Base-by-base conservation (phyloP, 2,797 vertebrate genomes). In the Notoglanidium macrostoma region DNA sequence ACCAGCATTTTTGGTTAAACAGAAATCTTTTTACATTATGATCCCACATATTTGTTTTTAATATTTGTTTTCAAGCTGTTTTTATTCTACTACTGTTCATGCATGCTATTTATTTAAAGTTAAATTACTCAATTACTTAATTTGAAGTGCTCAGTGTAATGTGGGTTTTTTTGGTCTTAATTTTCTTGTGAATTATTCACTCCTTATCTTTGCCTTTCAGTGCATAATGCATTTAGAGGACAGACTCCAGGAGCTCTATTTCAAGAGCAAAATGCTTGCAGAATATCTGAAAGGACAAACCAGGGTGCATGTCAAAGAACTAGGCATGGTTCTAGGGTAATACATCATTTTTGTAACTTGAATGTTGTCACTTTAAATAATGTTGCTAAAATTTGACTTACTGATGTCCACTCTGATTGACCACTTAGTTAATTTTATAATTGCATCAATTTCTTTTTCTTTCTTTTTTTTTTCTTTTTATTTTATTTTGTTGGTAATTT, bases 151-250 rank as follows among this genome's bases (percentile, higher is more conserved):
- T 72, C 51, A 8, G 35, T 59, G 14, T 61, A 70, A 81, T 0
- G 8, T 76, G n/a, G 29, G 21, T 23, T 40, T 19, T 65, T 23
- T 11, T 87, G 40, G 40, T 46, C 51, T 63, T 21, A n/a, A 19
- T 55, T 44, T 29, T 3, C 1, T 77, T 67, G 8, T 55, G 3
- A 65, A 77, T 70, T 46, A 54, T 32, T 59, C 54, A 12, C 7
- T 12, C 3, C 0, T 21, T 29, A 26, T 85, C 21, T 88, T 14
- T 82, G 12, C 2, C 40, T 85, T 83, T 40, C 83, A 99, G 98
- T 99, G 98, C 92, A 97, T 99, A 55, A 99, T 99, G 98, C 98
- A 99, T 93, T 96, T 99, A 89, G 98, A 99, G 89, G 98, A 99
- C 92, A 96, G 98, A 15, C 94, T 99, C 90, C 98, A 99, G 95